These are phyloP conservation scores for Chrysopa pallens DNA, from an alignment of 1,140 invertebrate genomes.

Conservation along the genomic window DNA sequence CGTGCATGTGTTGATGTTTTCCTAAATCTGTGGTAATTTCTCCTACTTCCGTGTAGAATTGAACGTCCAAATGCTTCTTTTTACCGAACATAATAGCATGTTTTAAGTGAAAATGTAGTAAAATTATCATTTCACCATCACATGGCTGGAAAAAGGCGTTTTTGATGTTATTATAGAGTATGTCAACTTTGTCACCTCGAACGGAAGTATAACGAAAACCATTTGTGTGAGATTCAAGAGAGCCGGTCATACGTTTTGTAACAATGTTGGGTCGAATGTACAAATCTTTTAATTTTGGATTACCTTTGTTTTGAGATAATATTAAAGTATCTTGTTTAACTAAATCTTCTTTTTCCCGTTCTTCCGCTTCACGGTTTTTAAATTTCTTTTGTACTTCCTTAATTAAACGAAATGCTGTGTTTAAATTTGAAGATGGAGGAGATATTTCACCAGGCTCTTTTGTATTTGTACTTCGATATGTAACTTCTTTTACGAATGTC, in stretches of 20 bases:
- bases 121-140: slow-evolving; percentile 98
- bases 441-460: slow-evolving; percentile 95
- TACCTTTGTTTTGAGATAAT: slow-evolving; percentile 88
- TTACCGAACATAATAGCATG: slow-evolving; percentile 99
- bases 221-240: slow-evolving; percentile 89
- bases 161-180: slow-evolving; percentile 98
- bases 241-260: slow-evolving; percentile 91
- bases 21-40: slow-evolving; percentile 99
- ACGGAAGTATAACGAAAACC: slow-evolving; percentile 97
- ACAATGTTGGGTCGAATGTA: slow-evolving; percentile 98
- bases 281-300: slow-evolving; percentile 96
- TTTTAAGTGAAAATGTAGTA: slow-evolving; percentile 96
- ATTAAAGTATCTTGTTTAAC: slow-evolving; percentile 98
- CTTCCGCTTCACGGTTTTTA: slow-evolving; percentile 94
- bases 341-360: slow-evolving; percentile 94
- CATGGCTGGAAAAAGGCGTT: slow-evolving; percentile 99
- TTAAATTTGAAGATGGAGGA: slow-evolving; percentile 88
- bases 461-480: slow-evolving; percentile 94
- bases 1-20: slow-evolving; percentile 99
- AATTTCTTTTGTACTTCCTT: slow-evolving; percentile 99
- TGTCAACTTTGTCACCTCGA: slow-evolving; percentile 96
- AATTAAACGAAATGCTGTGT: slow-evolving; percentile 90
- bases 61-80: slow-evolving; percentile 97
- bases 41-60: slow-evolving; percentile 99
- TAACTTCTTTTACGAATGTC: slow-evolving; percentile 96